phyloP scores from a whole-genome alignment of 2,113 vertebrate species.

The Leptodactylus fuscus region DNA sequence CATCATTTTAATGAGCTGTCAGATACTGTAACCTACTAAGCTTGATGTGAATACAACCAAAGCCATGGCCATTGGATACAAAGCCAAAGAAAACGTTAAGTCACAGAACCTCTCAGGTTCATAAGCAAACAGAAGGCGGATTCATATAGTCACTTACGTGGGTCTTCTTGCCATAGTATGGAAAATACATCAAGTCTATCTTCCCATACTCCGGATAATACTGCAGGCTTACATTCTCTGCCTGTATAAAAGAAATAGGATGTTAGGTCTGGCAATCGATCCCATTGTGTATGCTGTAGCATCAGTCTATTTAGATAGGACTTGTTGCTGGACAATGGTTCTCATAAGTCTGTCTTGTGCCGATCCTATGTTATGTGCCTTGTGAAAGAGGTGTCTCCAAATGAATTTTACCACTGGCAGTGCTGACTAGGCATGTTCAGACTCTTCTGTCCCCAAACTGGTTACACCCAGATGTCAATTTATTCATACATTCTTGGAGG shows the following conservation, averaged over 20 bases:
- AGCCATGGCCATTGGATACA: neutral
- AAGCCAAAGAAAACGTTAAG: neutral
- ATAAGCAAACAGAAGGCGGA: no score
- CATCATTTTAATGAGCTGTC: slow-evolving; percentile 8
- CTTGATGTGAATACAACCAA: neutral
- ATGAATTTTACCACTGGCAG: no score
- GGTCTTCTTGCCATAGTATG: slow-evolving; percentile 92
- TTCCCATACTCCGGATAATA: slow-evolving; percentile 81
- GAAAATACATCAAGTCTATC: slow-evolving; percentile 94
- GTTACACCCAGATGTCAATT: no score
- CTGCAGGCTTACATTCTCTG: slow-evolving; percentile 71
- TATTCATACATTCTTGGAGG: no score
- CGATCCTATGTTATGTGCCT: no score
- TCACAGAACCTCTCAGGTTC: neutral
- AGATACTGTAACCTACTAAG: neutral
- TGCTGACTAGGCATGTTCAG: no score
- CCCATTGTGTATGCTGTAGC: neutral
- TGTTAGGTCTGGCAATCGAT: neutral
- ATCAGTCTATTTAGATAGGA: neutral
- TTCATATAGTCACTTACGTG: slow-evolving; percentile 87
- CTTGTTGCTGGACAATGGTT: no score
- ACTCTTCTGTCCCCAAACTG: no score
- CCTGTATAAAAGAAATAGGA: slow-evolving; percentile 71
- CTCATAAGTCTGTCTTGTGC: no score
- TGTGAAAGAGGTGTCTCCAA: no score